Conservation (phyloP, 2,888 invertebrate species). For the Ellobium chinense region DNA sequence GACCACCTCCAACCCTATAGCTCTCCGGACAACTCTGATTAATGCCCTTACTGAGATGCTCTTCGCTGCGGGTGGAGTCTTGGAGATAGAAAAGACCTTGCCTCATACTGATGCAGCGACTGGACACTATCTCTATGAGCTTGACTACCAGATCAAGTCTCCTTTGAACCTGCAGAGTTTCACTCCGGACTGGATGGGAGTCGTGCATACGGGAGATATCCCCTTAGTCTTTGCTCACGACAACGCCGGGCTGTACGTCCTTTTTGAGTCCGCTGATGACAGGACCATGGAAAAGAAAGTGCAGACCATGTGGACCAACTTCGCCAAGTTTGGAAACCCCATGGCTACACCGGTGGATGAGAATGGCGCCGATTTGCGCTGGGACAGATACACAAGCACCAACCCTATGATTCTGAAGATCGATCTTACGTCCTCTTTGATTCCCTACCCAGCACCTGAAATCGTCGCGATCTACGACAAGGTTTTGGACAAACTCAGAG, state of each 20-base stretch:
- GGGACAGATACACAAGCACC: slow-evolving; percentile 5
- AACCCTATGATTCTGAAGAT: slow-evolving; percentile 3
- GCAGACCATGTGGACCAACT: slow-evolving; percentile 19
- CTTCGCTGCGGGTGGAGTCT: not conserved
- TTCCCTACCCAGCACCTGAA: not conserved
- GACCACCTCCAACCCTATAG: slow-evolving; percentile 1
- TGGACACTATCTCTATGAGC: slow-evolving; percentile 19
- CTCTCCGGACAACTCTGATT: slow-evolving; percentile 6
- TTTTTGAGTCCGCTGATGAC: not conserved
- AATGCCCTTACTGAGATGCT: not conserved
- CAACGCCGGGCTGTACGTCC: not conserved
- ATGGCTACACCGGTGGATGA: not conserved
- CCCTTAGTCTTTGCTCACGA: slow-evolving; percentile 3
- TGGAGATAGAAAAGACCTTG: not conserved
- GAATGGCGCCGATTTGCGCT: not conserved
- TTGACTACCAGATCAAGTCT: not conserved
- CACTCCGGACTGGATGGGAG: not conserved
- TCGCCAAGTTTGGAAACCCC: slow-evolving; percentile 25
- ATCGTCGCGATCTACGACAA: not conserved
- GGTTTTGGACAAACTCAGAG: not conserved
- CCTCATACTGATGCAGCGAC: not conserved
- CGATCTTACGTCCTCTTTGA: not conserved
- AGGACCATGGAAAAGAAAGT: not conserved
- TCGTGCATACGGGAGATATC: not conserved
- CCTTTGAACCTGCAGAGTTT: not conserved